These are phyloP conservation scores for Pseudoatta argentina DNA, from an alignment of 1,140 invertebrate species.

Conservation along the genomic window DNA sequence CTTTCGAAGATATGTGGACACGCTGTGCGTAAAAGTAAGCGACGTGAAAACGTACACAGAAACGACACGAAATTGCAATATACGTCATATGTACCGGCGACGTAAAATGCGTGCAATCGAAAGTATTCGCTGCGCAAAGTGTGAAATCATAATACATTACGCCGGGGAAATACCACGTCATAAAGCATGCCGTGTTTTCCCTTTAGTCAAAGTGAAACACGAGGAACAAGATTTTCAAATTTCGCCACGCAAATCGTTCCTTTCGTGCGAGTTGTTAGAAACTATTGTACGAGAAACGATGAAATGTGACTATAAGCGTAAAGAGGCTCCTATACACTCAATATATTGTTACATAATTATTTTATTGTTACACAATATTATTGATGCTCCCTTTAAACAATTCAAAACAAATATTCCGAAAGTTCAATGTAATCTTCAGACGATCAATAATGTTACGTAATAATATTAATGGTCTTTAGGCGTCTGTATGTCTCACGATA, in stretches of 20 bases:
- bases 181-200: slow-evolving; percentile 29
- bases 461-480: no score
- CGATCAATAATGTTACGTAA: no score
- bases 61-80: slow-evolving; percentile 50
- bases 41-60: slow-evolving; percentile 1
- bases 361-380: no score
- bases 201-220: slow-evolving; percentile 14
- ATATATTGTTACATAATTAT: no score
- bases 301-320: neutral
- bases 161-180: slow-evolving; percentile 1
- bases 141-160: slow-evolving; percentile 60
- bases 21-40: slow-evolving; percentile 10
- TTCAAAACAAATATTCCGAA: no score
- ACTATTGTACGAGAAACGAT: neutral
- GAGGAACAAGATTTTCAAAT: slow-evolving; percentile 47
- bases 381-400: no score
- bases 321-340: neutral
- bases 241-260: neutral
- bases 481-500: slow-evolving; percentile 16
- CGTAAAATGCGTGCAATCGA: slow-evolving; percentile 29
- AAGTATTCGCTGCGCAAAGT: neutral
- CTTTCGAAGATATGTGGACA: neutral
- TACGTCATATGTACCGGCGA: slow-evolving; percentile 1
- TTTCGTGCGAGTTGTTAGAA: slow-evolving; percentile 14
- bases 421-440: no score